These are phyloP conservation scores for Tupaia chinensis DNA, from an alignment of 2,113 vertebrate genomes.

Conservation along the genomic window DNA sequence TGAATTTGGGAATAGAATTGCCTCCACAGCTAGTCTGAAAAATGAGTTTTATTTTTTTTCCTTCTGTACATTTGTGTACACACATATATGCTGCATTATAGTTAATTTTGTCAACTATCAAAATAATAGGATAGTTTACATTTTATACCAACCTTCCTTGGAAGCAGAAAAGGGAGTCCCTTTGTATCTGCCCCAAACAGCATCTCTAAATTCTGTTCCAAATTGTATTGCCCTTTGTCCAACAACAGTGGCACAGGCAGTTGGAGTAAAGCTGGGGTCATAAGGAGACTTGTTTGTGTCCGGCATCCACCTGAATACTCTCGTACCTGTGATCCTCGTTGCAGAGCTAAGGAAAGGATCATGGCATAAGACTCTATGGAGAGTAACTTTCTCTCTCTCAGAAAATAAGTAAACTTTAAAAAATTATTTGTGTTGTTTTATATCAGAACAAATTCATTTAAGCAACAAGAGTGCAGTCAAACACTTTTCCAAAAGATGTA, in stretches of 20 bases:
- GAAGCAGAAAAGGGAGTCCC: neutral
- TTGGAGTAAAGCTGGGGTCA: no score
- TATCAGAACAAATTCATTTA: neutral
- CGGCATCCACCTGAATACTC: no score
- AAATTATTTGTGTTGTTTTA: neutral
- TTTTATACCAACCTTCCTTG: neutral
- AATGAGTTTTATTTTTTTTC: neutral
- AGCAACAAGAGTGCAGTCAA: neutral
- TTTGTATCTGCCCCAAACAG: neutral
- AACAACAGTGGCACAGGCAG: no score
- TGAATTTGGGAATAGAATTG: neutral
- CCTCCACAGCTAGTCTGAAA: neutral
- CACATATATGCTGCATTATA: neutral
- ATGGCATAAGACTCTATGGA: no score
- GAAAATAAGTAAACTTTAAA: no score
- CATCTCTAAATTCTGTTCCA: neutral
- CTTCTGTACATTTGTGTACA: neutral
- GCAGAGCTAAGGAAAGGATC: no score
- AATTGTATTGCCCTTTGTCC: neutral
- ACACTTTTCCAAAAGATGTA: neutral
- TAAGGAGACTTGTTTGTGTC: no score
- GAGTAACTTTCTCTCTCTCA: no score
- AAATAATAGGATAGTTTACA: slow-evolving; percentile 5
- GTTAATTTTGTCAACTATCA: neutral
- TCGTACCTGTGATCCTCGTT: no score